These are phyloP conservation scores for Dendrophyllia cribrosa DNA, from an alignment of 64 coral and sea anemone genomes.

Conservation along the genomic window DNA sequence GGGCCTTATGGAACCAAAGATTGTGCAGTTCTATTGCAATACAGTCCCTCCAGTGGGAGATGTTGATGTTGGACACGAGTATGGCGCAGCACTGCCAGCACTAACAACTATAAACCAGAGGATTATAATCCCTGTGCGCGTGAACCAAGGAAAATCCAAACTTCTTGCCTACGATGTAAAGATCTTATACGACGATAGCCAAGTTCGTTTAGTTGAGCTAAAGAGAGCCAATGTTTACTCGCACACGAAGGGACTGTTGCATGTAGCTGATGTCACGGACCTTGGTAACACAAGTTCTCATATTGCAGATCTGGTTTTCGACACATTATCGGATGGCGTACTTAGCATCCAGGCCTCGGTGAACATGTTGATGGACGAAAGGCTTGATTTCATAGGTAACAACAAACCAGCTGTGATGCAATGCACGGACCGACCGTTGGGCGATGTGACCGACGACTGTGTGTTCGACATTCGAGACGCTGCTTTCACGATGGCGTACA, in stretches of 20 bases:
- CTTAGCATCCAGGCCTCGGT: conserved; percentile 40
- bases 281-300: not conserved
- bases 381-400: conserved; percentile 18
- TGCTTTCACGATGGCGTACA: conserved; percentile 51
- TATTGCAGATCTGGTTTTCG: conserved; percentile 33
- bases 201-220: conserved; percentile 31
- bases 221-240: conserved; percentile 17
- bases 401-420: not conserved
- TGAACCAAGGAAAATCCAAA: conserved; percentile 23
- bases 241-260: conserved; percentile 27
- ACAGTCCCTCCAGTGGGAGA: conserved; percentile 31
- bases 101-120: conserved; percentile 3
- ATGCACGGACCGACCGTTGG: conserved; percentile 28
- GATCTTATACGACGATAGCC: conserved; percentile 37
- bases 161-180: conserved; percentile 65
- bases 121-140: conserved; percentile 20
- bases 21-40: conserved; percentile 61
- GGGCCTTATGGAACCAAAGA: not conserved
- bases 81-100: conserved; percentile 57
- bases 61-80: conserved; percentile 65
- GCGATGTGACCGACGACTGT: conserved; percentile 65
- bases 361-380: conserved; percentile 54
- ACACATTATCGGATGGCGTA: not conserved
- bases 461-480: conserved; percentile 67
- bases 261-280: conserved; percentile 45